phyloP scores from a whole-genome alignment of 2,888 invertebrate genomes.

The Agrochola litura region DNA sequence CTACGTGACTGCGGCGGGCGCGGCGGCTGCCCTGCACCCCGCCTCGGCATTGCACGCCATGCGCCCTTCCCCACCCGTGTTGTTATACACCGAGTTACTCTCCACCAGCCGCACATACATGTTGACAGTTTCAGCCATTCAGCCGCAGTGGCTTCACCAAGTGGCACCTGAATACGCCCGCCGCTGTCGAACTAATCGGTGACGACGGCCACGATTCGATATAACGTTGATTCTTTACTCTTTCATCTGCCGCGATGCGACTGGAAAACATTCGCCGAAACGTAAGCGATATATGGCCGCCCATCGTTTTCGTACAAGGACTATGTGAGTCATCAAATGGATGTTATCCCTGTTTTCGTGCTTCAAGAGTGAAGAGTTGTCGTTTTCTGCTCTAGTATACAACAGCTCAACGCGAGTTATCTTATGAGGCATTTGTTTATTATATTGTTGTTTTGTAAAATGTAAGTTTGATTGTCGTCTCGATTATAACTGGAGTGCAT shows the following conservation, averaged over 20 bases:
- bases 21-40: constrained; percentile 95
- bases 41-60: constrained; percentile 92
- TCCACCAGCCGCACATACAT: constrained; percentile 96
- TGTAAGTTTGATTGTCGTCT: constrained; percentile 19
- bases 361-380: constrained; percentile 14
- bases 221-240: constrained; percentile 16
- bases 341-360: background rate
- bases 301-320: background rate
- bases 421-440: constrained; percentile 36
- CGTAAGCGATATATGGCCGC: background rate
- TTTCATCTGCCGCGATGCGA: constrained; percentile 4
- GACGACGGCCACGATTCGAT: constrained; percentile 66
- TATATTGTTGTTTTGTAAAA: constrained; percentile 12
- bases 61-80: constrained; percentile 93
- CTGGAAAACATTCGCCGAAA: background rate
- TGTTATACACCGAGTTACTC: constrained; percentile 96
- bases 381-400: constrained; percentile 9
- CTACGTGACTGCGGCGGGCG: constrained; percentile 83
- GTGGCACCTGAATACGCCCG: constrained; percentile 83
- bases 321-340: background rate
- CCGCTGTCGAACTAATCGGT: constrained; percentile 80
- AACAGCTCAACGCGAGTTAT: constrained; percentile 6
- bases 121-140: constrained; percentile 94
- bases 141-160: constrained; percentile 94
- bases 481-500: constrained; percentile 1